phyloP scores from a whole-genome alignment of 2,888 invertebrate species.

The Rhaphigaster nebulosa region DNA sequence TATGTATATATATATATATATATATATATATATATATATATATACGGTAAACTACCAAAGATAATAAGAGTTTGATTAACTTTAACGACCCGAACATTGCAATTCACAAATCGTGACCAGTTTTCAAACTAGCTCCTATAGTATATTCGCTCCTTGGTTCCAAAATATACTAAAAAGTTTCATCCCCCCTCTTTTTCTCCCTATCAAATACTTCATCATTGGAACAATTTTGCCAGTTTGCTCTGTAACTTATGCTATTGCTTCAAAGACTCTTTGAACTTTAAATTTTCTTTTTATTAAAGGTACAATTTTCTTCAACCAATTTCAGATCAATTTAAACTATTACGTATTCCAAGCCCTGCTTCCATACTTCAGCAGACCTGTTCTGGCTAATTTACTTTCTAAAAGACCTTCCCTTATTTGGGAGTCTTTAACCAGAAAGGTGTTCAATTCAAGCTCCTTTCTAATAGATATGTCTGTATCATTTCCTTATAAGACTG shows the following conservation, averaged over 20 bases:
- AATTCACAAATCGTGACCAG: background rate
- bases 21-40: no score
- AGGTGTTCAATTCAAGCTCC: background rate
- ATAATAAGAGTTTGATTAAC: no score
- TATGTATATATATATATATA: no score
- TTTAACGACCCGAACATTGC: background rate
- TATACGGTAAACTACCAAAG: no score
- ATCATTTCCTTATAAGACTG: no score
- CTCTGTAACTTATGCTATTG: background rate
- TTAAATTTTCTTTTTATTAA: background rate
- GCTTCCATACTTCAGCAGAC: background rate
- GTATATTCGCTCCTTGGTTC: background rate
- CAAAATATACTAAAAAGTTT: background rate
- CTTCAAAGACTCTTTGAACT: background rate
- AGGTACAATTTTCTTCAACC: background rate
- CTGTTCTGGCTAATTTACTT: background rate
- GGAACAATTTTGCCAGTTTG: background rate
- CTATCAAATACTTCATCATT: background rate
- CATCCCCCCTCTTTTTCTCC: background rate
- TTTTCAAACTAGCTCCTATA: background rate
- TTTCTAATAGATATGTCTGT: background rate
- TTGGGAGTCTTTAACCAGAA: background rate
- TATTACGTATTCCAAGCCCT: background rate
- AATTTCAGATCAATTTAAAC: background rate
- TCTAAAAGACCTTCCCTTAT: background rate